Conservation (phyloP, 2,888 invertebrate genomes). For the Baccha elongata region DNA sequence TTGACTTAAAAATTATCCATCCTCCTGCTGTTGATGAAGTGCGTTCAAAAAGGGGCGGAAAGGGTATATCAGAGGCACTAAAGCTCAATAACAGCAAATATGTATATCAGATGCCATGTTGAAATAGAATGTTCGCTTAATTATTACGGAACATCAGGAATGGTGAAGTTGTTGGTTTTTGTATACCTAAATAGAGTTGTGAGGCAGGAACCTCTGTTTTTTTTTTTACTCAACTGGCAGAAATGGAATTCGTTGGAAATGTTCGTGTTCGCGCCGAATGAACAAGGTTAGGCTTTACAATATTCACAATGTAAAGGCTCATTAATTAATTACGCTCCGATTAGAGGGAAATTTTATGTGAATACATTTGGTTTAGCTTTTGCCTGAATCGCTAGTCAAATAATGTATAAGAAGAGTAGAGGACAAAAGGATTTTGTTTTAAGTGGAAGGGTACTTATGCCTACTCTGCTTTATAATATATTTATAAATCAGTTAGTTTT, state of each 20-base stretch:
- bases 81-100: conserved; percentile 50
- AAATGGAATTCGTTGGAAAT: conserved; percentile 35
- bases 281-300: conserved; percentile 26
- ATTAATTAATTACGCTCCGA: conserved; percentile 66
- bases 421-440: not conserved
- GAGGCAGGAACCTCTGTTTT: not conserved
- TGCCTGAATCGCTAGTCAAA: not conserved
- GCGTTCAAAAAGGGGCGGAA: too few species aligned
- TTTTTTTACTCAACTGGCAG: not conserved
- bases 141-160: conserved; percentile 48
- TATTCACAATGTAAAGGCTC: conserved; percentile 38
- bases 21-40: not conserved
- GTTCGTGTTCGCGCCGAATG: conserved; percentile 16
- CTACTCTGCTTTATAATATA: not conserved
- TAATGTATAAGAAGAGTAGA: not conserved
- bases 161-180: conserved; percentile 7
- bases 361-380: conserved; percentile 40
- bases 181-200: not conserved
- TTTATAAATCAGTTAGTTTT: not conserved
- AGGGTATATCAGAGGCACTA: not conserved
- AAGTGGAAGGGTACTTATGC: not conserved
- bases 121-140: conserved; percentile 55
- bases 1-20: not conserved
- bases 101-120: conserved; percentile 44
- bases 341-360: conserved; percentile 41